Conservation (phyloP, 2,113 vertebrate species). For the Rousettus leschenaultii region DNA sequence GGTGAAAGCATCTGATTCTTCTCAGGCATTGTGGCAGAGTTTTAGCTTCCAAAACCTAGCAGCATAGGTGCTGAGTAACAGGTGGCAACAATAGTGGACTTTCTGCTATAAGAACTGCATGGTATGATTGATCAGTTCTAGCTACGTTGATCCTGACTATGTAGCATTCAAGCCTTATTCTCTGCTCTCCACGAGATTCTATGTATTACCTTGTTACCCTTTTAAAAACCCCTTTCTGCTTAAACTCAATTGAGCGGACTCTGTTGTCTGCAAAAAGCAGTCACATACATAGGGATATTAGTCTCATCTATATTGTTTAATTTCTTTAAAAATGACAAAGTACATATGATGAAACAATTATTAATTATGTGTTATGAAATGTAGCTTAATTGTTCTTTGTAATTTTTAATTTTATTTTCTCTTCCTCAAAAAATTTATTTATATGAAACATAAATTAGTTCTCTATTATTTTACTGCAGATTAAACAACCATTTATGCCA, state of each 20-base stretch:
- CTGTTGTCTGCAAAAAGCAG: background rate
- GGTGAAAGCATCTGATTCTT: background rate
- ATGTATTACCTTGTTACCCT: background rate
- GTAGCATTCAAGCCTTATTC: background rate
- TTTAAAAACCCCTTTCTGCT: background rate
- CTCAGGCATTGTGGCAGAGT: background rate
- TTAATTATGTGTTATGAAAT: background rate
- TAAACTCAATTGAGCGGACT: background rate
- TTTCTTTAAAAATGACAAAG: background rate
- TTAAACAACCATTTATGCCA: background rate
- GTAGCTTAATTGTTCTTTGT: background rate
- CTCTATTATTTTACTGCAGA: background rate
- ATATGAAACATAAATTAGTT: background rate
- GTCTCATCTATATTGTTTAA: background rate
- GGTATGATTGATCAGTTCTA: background rate
- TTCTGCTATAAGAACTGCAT: background rate
- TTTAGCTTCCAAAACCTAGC: background rate
- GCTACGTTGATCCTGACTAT: background rate
- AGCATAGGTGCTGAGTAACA: too few species aligned
- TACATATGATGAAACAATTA: background rate
- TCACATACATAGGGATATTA: background rate
- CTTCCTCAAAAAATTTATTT: background rate
- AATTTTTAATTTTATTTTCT: background rate
- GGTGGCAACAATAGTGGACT: background rate
- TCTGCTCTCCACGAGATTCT: background rate